These are phyloP conservation scores for Ptilodon capucinus DNA, from an alignment of 2,888 invertebrate genomes.

Conservation along the genomic window DNA sequence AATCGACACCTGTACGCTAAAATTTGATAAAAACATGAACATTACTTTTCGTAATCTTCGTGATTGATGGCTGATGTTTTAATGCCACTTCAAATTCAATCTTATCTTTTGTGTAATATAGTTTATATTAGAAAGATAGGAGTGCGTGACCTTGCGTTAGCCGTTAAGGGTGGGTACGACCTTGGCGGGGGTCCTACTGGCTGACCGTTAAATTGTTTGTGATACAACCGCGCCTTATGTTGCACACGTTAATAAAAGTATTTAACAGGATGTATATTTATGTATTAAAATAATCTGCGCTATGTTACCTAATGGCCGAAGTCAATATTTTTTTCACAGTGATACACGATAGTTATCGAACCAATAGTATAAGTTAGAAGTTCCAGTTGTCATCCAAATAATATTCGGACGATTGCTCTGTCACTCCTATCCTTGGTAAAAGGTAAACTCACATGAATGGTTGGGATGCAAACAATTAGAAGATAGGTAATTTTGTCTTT, in stretches of 20 bases:
- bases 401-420: no score
- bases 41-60: slow-evolving; percentile 16
- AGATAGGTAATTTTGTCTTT: no score
- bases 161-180: slow-evolving; percentile 26
- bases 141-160: slow-evolving; percentile 24
- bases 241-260: not conserved
- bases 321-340: no score
- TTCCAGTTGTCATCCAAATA: no score
- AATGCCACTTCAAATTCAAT: slow-evolving; percentile 5
- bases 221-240: not conserved
- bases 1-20: slow-evolving; percentile 17
- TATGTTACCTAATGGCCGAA: not conserved
- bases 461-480: no score
- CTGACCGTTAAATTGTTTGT: slow-evolving; percentile 28
- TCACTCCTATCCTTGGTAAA: no score
- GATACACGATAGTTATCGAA: no score
- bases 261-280: not conserved
- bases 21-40: slow-evolving; percentile 15
- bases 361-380: no score
- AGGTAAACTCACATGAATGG: no score
- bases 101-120: not conserved
- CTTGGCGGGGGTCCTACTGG: slow-evolving; percentile 37
- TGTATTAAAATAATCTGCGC: not conserved
- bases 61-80: slow-evolving; percentile 23
- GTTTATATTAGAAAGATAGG: slow-evolving; percentile 6